Evolutionary conservation across 1,140 invertebrate species (phyloP).

Genomic region (Bombus confusus): DNA sequence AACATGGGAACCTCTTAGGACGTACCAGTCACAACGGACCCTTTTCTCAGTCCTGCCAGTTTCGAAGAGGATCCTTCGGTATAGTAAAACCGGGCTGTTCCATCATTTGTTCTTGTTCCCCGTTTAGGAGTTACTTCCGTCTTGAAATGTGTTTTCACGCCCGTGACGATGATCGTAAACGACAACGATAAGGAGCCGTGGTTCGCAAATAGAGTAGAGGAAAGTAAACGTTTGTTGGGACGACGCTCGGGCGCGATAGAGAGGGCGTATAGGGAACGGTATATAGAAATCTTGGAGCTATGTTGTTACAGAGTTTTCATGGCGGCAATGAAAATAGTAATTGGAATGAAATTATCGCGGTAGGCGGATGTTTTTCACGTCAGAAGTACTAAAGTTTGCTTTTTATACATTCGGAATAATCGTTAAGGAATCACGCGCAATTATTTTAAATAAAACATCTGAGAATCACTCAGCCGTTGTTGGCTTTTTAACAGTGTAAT

Average conservation of each 20-base stretch:
- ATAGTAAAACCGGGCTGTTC: neutral
- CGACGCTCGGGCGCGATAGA: neutral
- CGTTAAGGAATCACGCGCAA: neutral
- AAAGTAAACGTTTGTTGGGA: neutral
- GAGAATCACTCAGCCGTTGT: neutral
- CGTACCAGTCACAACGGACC: slow-evolving; percentile 54
- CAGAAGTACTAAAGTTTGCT: neutral
- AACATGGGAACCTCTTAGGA: slow-evolving; percentile 48
- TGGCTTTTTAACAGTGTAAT: neutral
- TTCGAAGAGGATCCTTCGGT: neutral
- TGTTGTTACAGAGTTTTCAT: slow-evolving; percentile 1
- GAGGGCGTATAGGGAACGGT: too few relatives aligned
- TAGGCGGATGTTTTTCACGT: neutral
- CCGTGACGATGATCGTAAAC: slow-evolving; percentile 32
- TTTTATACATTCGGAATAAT: neutral
- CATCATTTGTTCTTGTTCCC: slow-evolving; percentile 24
- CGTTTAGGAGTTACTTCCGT: slow-evolving; percentile 10
- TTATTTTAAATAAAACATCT: neutral
- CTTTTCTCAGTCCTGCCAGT: slow-evolving; percentile 24
- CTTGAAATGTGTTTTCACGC: slow-evolving; percentile 19
- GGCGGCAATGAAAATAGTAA: slow-evolving; percentile 13
- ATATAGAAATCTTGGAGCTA: neutral
- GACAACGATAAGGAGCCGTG: slow-evolving; percentile 13
- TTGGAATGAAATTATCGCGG: neutral
- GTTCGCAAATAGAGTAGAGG: slow-evolving; percentile 1